phyloP scores from a whole-genome alignment of 2,797 vertebrate species.

The Vespertilio murinus region DNA sequence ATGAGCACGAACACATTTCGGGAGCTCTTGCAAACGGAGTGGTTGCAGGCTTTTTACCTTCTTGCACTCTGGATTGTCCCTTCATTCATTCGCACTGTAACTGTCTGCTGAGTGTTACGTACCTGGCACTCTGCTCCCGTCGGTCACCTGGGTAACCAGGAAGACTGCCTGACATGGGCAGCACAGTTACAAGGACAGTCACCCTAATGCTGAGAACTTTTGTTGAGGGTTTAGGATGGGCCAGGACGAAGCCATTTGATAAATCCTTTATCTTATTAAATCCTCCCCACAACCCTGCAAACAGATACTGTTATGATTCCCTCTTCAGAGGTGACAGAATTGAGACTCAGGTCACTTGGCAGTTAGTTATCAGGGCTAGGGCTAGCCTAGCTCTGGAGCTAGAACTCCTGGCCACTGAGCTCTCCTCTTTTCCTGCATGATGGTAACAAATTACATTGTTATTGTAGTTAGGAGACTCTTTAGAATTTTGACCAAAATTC shows the following conservation, averaged over 20 bases:
- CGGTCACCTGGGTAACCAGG: neutral
- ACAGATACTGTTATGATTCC: neutral
- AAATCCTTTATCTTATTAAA: neutral
- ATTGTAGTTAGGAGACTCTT: neutral
- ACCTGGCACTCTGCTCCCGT: neutral
- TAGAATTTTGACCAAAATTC: conserved; percentile 3
- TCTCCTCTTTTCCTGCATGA: neutral
- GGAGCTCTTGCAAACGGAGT: neutral
- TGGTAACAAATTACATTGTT: neutral
- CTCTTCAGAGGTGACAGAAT: neutral
- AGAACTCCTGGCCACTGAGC: neutral
- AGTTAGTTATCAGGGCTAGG: neutral
- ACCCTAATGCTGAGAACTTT: neutral
- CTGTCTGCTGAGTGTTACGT: neutral
- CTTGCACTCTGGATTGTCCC: neutral
- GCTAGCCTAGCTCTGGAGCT: neutral
- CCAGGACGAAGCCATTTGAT: neutral
- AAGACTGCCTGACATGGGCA: neutral
- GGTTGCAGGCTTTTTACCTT: neutral
- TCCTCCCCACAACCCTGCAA: neutral
- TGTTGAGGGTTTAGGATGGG: neutral
- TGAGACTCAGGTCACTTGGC: neutral
- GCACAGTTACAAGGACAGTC: neutral
- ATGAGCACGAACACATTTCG: neutral
- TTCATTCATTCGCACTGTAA: neutral